Percentiles rank a stretch among this genome's conserved stretches.
These are phyloP conservation scores for Acanthurus leucopareius DNA, from an alignment of 2,797 vertebrate genomes.

Conservation along the genomic window DNA sequence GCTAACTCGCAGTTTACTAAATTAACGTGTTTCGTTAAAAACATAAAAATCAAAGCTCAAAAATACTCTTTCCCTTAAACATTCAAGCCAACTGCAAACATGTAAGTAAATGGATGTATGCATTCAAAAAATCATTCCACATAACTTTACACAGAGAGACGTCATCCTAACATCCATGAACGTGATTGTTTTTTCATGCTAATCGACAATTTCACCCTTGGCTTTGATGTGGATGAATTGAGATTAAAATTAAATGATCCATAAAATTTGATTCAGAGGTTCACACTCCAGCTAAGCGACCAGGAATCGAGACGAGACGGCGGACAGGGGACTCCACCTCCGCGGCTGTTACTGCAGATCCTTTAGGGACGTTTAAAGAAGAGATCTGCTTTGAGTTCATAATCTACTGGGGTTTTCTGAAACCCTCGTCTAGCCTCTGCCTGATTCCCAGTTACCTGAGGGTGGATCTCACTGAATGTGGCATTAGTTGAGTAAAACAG, in stretches of 20 bases:
- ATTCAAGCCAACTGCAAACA: constrained; percentile 71
- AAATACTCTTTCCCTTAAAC: constrained; percentile 64
- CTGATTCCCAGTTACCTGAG: constrained; percentile 60
- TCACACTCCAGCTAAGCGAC: constrained; percentile 38
- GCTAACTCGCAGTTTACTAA: constrained; percentile 43
- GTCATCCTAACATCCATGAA: constrained; percentile 69
- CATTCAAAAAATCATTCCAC: constrained; percentile 63
- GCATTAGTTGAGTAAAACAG: constrained; percentile 21
- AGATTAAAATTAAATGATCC: constrained; percentile 72
- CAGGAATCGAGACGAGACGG: constrained; percentile 40
- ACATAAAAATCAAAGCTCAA: constrained; percentile 47
- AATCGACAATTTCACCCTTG: constrained; percentile 72
- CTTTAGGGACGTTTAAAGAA: constrained; percentile 11
- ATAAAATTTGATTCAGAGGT: constrained; percentile 68
- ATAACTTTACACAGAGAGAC: constrained; percentile 62
- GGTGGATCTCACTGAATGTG: constrained; percentile 46
- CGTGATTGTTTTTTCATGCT: constrained; percentile 69
- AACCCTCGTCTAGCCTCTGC: constrained; percentile 19
- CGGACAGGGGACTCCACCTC: constrained; percentile 6
- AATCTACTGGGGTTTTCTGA: constrained; percentile 19
- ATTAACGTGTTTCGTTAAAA: constrained; percentile 46
- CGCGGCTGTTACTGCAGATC: not conserved
- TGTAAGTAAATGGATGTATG: constrained; percentile 51
- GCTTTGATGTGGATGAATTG: constrained; percentile 58
- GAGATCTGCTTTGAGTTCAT: constrained; percentile 28